Evolutionary conservation across 2,888 invertebrate species (phyloP), one percentile per base, ranked within the genome.

Genomic region (Hypercompe scribonia): DNA sequence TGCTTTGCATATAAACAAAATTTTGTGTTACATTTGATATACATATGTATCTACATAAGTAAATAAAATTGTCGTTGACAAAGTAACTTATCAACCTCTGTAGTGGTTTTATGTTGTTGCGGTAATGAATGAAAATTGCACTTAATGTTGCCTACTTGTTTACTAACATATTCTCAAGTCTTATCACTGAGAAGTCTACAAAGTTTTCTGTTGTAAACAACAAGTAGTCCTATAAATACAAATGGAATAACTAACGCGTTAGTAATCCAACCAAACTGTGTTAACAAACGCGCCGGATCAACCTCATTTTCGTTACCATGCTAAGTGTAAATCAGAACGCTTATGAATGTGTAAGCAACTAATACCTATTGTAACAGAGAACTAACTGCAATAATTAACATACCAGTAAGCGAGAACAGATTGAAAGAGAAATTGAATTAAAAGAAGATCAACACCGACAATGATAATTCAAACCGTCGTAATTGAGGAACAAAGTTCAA

Each of bases 21-120:
- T n/a, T n/a, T n/a, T n/a, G n/a, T n/a, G n/a, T n/a, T n/a, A n/a
- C n/a, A n/a, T n/a, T n/a, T n/a, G n/a, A n/a, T n/a, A n/a, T n/a
- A n/a, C n/a, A n/a, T n/a, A n/a, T n/a, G n/a, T n/a, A n/a, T n/a
- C n/a, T n/a, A 50, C 8, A 50, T 24, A 8, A 50, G 24, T 50
- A 24, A 50, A 24, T 24, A 10, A 10, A 1, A 10, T 50, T 18
- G 8, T 24, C 21, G 46, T 46, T 21, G 46, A 11, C 39, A 42
- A 5, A 42, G 31, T 63, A 54, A 13, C 54, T 10, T 3, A 54
- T 7, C 54, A n/a, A 54, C 28, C 8, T 13, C 54, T n/a, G n/a
- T 11, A 3, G n/a, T 54, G 1, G 11, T 54, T 8, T 0, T 0
- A n/a, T 3, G 11, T n/a, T n/a, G 21, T n/a, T n/a, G 4, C 1